Conservation (phyloP, 2,113 vertebrate species). For the Haliaeetus leucogaster region DNA sequence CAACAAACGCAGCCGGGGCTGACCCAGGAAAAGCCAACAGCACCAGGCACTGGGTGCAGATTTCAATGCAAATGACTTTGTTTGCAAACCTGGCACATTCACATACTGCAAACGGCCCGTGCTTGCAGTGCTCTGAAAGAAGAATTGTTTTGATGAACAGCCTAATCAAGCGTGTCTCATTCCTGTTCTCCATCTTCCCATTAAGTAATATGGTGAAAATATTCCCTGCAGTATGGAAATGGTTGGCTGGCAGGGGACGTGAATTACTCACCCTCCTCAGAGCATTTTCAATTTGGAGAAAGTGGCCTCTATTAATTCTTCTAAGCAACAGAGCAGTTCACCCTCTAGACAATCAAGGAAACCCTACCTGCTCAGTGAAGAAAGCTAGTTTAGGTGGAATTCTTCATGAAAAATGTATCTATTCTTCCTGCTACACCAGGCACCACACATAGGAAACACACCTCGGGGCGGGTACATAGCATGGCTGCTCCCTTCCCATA, state of each 20-base stretch:
- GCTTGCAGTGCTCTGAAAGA: not conserved
- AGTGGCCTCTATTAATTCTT: not conserved
- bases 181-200: not conserved
- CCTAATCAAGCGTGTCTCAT: not conserved
- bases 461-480: accelerated
- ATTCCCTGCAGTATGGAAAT: accelerated
- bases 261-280: not conserved
- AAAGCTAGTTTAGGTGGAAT: not conserved
- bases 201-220: not conserved
- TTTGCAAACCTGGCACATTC: not conserved
- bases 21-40: not conserved
- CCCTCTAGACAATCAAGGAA: not conserved
- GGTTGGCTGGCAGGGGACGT: not conserved
- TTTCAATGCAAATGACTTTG: accelerated
- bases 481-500: not conserved
- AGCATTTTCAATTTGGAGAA: not conserved
- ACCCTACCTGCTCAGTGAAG: not conserved
- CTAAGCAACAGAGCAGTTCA: not conserved
- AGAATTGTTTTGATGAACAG: not conserved
- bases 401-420: not conserved
- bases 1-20: accelerated
- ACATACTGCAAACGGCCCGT: accelerated
- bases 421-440: not conserved
- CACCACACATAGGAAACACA: accelerated
- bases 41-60: not conserved